Conservation (phyloP, 2,113 vertebrate genomes). For the Semicossyphus pulcher region DNA sequence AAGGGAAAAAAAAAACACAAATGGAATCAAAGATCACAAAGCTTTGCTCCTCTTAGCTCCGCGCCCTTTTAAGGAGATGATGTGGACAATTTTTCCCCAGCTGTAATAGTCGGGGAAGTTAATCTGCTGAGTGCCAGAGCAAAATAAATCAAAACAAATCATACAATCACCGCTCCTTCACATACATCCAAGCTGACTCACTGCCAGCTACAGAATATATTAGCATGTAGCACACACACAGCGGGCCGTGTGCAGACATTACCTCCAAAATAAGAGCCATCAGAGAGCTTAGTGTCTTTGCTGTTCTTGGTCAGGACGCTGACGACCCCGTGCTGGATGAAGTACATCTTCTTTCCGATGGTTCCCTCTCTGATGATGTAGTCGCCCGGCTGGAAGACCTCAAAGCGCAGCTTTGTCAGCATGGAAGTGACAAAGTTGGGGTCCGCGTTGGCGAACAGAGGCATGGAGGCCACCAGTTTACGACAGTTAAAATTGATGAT, state of each 20-base stretch:
- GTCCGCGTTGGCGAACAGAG: conserved; percentile 96
- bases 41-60: conserved; percentile 61
- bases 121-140: conserved; percentile 79
- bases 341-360: conserved; percentile 99
- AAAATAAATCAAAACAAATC: conserved; percentile 72
- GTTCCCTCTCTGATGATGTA: conserved; percentile 97
- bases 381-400: conserved; percentile 96
- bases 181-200: conserved; percentile 36
- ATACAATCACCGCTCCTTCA: conserved; percentile 54
- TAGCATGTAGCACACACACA: conserved; percentile 10
- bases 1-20: conserved; percentile 57
- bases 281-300: conserved; percentile 95
- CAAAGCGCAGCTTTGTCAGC: conserved; percentile 95
- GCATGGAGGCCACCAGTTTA: conserved; percentile 97
- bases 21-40: conserved; percentile 66
- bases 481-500: conserved; percentile 99
- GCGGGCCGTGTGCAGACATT: conserved; percentile 22
- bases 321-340: conserved; percentile 97
- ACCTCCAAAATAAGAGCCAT: conserved; percentile 99
- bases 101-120: conserved; percentile 71
- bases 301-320: conserved; percentile 95
- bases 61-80: conserved; percentile 78
- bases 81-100: conserved; percentile 65
- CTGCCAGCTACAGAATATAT: conserved; percentile 17
- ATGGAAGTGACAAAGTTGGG: conserved; percentile 98